Evolutionary conservation across 2,888 invertebrate species (phyloP).

Genomic region (Lordiphosa fenestrarum): DNA sequence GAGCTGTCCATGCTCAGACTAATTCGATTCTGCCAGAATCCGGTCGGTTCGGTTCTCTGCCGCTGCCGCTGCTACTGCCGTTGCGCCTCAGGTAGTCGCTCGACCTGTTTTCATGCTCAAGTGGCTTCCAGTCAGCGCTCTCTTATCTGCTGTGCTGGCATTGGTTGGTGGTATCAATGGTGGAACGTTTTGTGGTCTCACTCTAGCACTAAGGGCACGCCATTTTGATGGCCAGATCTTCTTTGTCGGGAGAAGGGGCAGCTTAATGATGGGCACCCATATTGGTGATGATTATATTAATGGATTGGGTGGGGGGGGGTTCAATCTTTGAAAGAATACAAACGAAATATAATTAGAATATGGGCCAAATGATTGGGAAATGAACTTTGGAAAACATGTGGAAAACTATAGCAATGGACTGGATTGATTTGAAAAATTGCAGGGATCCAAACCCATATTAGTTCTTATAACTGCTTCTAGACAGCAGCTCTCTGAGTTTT

Average conservation of each 20-base stretch:
- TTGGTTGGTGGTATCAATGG: slow-evolving; percentile 38
- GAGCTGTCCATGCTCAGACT: slow-evolving; percentile 20
- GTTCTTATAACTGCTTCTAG: too few species aligned
- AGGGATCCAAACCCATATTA: too few species aligned
- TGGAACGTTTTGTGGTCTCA: slow-evolving; percentile 37
- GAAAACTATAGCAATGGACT: too few species aligned
- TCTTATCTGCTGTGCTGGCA: slow-evolving; percentile 30
- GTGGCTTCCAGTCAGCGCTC: slow-evolving; percentile 18
- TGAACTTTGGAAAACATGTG: too few species aligned
- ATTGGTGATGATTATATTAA: slow-evolving; percentile 48
- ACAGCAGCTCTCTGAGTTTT: too few species aligned
- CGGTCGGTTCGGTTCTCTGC: slow-evolving; percentile 42
- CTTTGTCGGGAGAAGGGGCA: slow-evolving; percentile 14
- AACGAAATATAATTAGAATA: slow-evolving; percentile 43
- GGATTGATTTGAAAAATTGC: too few species aligned
- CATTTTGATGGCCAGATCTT: slow-evolving; percentile 45
- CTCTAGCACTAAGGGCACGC: slow-evolving; percentile 40
- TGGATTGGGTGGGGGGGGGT: slow-evolving; percentile 4
- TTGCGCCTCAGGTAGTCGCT: slow-evolving; percentile 54
- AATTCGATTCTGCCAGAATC: slow-evolving; percentile 59
- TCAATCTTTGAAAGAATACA: slow-evolving; percentile 9
- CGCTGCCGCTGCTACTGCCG: slow-evolving; percentile 16
- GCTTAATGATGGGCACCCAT: slow-evolving; percentile 50
- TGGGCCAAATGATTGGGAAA: slow-evolving; percentile 31
- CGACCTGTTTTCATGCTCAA: slow-evolving; percentile 52